phyloP scores from a whole-genome alignment of 2,888 invertebrate species.

The Papilio elwesi region DNA sequence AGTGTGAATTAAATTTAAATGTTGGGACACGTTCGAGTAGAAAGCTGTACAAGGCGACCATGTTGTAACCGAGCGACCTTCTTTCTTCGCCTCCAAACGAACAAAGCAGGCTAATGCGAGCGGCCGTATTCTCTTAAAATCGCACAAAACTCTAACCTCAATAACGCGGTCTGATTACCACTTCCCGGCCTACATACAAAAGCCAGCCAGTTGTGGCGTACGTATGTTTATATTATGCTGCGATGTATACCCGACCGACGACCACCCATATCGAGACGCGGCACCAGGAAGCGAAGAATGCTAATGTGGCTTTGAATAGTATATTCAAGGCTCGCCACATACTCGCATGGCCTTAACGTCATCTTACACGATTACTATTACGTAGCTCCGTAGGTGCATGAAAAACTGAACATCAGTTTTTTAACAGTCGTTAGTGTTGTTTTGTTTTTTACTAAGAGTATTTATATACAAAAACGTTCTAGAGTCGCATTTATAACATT shows the following conservation, averaged over 20 bases:
- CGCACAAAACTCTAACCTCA: slow-evolving; percentile 72
- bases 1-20: slow-evolving; percentile 81
- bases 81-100: slow-evolving; percentile 66
- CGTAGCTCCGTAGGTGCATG: slow-evolving; percentile 60
- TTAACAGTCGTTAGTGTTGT: neutral
- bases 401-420: slow-evolving; percentile 12
- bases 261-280: slow-evolving; percentile 64
- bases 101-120: slow-evolving; percentile 78
- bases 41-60: slow-evolving; percentile 81
- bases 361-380: slow-evolving; percentile 59
- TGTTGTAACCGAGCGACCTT: slow-evolving; percentile 81
- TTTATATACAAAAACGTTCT: slow-evolving; percentile 36
- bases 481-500: slow-evolving; percentile 43
- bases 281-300: slow-evolving; percentile 79
- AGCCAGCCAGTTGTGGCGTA: slow-evolving; percentile 55
- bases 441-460: slow-evolving; percentile 45
- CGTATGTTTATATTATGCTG: slow-evolving; percentile 49
- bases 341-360: slow-evolving; percentile 74
- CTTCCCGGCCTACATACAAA: slow-evolving; percentile 60
- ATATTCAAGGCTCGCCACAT: slow-evolving; percentile 79
- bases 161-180: slow-evolving; percentile 75
- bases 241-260: slow-evolving; percentile 49
- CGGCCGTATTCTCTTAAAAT: slow-evolving; percentile 58
- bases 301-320: slow-evolving; percentile 79
- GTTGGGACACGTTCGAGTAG: slow-evolving; percentile 81